Conservation (phyloP, 2,888 invertebrate genomes). For the Dione juno region DNA sequence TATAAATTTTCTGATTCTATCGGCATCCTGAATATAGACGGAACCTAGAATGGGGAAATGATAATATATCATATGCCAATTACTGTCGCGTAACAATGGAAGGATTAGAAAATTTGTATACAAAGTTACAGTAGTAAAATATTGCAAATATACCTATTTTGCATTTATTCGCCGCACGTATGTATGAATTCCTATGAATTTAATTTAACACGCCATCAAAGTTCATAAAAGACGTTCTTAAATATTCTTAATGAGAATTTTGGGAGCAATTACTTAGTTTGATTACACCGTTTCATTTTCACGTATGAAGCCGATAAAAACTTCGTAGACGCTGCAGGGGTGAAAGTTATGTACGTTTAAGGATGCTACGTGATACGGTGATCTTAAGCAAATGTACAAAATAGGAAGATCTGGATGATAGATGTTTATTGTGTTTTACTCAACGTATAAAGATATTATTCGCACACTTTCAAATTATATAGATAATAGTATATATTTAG, state of each 20-base stretch:
- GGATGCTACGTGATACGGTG: conserved; percentile 25
- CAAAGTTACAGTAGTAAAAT: too few relatives aligned
- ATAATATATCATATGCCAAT: too few relatives aligned
- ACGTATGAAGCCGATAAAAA: conserved; percentile 75
- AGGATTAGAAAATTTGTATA: too few relatives aligned
- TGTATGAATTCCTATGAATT: conserved; percentile 42
- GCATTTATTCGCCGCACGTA: conserved; percentile 9
- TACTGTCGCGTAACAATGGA: too few relatives aligned
- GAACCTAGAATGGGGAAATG: too few relatives aligned
- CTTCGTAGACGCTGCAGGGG: conserved; percentile 67
- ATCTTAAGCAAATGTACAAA: conserved; percentile 10
- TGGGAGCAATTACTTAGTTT: conserved; percentile 53
- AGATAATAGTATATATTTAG: too few relatives aligned
- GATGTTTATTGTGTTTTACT: not conserved
- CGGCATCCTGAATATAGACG: too few relatives aligned
- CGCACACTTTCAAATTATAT: too few relatives aligned
- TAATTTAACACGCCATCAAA: conserved; percentile 45
- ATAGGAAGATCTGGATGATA: not conserved
- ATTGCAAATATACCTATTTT: not conserved
- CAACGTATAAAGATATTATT: too few relatives aligned
- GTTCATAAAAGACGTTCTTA: conserved; percentile 50
- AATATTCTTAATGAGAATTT: conserved; percentile 56
- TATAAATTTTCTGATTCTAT: too few relatives aligned
- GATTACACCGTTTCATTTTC: conserved; percentile 63
- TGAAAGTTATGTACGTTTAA: conserved; percentile 50